Evolutionary conservation across 2,888 invertebrate species (phyloP).

Genomic region (Prosapia bicincta): DNA sequence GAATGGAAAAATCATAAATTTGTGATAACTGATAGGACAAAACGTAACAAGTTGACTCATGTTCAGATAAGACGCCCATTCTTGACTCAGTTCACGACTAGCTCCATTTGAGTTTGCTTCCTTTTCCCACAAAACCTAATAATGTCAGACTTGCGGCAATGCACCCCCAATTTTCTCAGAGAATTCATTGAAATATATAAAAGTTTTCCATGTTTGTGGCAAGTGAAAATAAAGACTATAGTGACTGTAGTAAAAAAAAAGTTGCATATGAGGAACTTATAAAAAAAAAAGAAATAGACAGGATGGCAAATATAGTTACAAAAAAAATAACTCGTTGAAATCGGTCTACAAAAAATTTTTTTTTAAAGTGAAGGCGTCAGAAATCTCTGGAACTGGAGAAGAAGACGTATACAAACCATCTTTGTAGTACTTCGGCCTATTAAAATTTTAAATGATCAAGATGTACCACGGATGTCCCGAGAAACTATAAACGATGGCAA

Average conservation of each 20-base stretch:
- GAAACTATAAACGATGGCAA: neutral
- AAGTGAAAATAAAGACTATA: slow-evolving; percentile 4
- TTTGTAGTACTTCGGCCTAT: neutral
- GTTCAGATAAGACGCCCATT: no score
- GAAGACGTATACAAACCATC: no score
- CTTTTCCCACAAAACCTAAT: no score
- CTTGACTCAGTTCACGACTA: neutral
- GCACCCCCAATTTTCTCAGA: no score
- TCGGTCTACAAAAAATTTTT: neutral
- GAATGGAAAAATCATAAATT: no score
- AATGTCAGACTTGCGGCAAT: no score
- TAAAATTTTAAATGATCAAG: slow-evolving; percentile 9
- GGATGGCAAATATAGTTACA: neutral
- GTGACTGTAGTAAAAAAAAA: neutral
- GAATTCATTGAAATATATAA: slow-evolving; percentile 5
- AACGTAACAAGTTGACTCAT: no score
- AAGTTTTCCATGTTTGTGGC: slow-evolving; percentile 3
- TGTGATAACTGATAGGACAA: no score
- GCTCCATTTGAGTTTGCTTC: no score
- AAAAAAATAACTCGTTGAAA: slow-evolving; percentile 11
- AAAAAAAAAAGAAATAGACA: slow-evolving; percentile 5
- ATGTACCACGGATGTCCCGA: no score
- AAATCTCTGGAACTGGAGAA: no score
- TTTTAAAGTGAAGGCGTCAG: neutral
- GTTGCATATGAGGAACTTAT: neutral